Evolutionary conservation across 2,113 vertebrate species (phyloP).

Genomic region (Chunga burmeisteri): DNA sequence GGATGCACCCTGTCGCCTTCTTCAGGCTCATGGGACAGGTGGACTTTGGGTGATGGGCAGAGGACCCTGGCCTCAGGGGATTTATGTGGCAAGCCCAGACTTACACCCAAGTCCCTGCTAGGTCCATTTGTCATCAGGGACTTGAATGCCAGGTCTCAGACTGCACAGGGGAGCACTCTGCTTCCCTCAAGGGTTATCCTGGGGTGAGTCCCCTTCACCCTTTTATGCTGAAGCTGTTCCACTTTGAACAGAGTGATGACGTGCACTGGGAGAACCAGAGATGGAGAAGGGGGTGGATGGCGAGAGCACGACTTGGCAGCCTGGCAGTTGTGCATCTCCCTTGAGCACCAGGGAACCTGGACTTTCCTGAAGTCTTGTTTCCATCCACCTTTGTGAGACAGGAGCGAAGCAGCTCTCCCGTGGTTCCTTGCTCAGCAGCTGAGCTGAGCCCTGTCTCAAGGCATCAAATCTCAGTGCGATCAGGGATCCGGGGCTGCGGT

Average conservation of each 20-base stretch:
- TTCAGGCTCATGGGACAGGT: not conserved
- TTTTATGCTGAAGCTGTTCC: not conserved
- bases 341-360: not conserved
- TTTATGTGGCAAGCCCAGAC: not conserved
- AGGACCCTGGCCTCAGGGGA: not conserved
- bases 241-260: not conserved
- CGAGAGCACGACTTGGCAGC: not conserved
- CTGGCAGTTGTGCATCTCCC: not conserved
- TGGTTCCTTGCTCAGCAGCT: not conserved
- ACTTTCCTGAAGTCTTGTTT: not conserved
- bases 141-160: not conserved
- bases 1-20: not conserved
- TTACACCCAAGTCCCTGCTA: not conserved
- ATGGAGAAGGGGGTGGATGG: not conserved
- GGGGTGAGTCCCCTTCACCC: not conserved
- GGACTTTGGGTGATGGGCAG: not conserved
- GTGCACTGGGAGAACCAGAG: not conserved
- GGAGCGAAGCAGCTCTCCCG: not conserved
- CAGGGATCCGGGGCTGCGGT: not conserved
- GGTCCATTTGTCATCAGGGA: accelerated
- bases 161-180: not conserved
- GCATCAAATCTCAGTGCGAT: not conserved
- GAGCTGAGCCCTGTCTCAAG: not conserved
- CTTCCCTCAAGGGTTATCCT: not conserved
- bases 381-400: not conserved